These are phyloP conservation scores for Cinclus cinclus DNA, from an alignment of 2,113 vertebrate genomes.

Conservation along the genomic window DNA sequence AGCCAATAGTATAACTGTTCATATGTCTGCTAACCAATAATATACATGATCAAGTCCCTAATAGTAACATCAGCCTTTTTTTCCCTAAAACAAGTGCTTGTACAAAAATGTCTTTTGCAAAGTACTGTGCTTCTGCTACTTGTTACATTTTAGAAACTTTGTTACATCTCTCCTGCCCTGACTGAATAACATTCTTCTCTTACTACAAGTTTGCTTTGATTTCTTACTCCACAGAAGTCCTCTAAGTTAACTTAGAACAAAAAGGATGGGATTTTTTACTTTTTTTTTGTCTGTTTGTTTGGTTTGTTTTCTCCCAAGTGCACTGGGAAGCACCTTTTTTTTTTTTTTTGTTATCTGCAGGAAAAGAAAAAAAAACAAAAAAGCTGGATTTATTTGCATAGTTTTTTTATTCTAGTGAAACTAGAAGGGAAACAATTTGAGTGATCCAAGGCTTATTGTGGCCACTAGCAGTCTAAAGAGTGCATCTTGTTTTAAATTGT, in stretches of 20 bases:
- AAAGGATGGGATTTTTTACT: not conserved
- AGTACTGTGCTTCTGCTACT: not conserved
- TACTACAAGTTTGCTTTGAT: not conserved
- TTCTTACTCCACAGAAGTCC: not conserved
- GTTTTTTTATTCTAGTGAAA: not conserved
- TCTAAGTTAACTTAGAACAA: not conserved
- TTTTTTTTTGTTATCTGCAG: not conserved
- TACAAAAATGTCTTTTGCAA: not conserved
- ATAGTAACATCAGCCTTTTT: not conserved
- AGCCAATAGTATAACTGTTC: not conserved
- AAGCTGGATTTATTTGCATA: not conserved
- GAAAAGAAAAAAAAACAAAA: not conserved
- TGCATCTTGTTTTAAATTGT: not conserved
- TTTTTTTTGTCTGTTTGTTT: not conserved
- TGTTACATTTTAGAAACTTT: not conserved
- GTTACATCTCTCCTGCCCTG: not conserved
- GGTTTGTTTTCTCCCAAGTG: not conserved
- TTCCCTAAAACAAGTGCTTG: not conserved
- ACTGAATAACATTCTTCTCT: not conserved
- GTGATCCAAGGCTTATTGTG: not conserved
- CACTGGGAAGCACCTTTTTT: not conserved
- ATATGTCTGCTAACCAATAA: not conserved
- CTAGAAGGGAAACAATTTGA: not conserved
- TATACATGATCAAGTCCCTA: no score
- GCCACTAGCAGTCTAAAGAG: not conserved